Conservation (phyloP, 1,140 invertebrate species). For the Apis cerana region DNA sequence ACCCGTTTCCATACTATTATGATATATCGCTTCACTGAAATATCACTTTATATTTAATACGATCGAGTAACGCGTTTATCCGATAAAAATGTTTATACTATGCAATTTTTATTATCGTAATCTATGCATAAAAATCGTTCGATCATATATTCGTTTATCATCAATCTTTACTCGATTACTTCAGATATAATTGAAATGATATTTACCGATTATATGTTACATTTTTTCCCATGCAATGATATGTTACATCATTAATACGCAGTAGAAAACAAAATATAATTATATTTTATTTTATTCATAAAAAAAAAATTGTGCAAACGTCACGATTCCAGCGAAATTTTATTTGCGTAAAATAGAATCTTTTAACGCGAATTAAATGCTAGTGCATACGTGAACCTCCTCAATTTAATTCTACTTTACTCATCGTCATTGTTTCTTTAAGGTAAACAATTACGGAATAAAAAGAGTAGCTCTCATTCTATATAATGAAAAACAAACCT, state of each 20-base stretch:
- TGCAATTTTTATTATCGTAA: not conserved
- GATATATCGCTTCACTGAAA: not conserved
- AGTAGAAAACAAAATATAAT: not conserved
- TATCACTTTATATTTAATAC: not conserved
- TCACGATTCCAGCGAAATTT: constrained; percentile 9
- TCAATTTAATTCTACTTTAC: not conserved
- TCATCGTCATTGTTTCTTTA: too few relatives aligned
- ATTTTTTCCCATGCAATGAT: constrained; percentile 35
- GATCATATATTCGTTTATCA: too few relatives aligned
- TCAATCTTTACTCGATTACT: constrained; percentile 10
- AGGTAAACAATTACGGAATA: not conserved
- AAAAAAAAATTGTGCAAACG: too few relatives aligned
- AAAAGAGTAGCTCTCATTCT: not conserved
- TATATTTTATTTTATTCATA: not conserved
- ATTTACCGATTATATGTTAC: constrained; percentile 25
- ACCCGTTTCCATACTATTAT: too few relatives aligned
- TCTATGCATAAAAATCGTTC: not conserved
- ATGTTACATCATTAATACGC: not conserved
- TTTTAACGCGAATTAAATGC: not conserved
- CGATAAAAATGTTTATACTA: not conserved
- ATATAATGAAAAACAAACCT: constrained; percentile 1
- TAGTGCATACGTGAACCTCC: not conserved
- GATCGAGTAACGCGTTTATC: not conserved
- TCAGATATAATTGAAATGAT: not conserved
- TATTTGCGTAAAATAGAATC: constrained; percentile 5